A percentile compares a stretch with the other conserved stretches of the same genome.
Conservation (phyloP, 2,797 vertebrate genomes). For the Sebastes nivosus region DNA sequence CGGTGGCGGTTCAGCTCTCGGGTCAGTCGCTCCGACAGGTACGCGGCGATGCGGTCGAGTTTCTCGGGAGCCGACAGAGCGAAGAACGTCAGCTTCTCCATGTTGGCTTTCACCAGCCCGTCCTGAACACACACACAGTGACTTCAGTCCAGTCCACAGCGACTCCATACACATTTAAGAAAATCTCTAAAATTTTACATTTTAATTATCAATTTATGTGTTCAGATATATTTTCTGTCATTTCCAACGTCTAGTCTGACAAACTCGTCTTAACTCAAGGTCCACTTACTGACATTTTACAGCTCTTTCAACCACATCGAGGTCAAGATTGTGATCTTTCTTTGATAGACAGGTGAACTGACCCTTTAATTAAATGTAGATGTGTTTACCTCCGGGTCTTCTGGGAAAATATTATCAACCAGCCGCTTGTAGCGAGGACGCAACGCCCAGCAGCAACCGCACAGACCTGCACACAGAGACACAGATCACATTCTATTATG, state of each 20-base stretch:
- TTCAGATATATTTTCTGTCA: too few species aligned
- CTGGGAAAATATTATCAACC: constrained; percentile 94
- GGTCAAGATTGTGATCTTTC: too few species aligned
- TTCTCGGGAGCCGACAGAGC: constrained; percentile 95
- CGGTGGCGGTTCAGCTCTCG: constrained; percentile 91
- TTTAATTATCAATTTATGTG: too few species aligned
- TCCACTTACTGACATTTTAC: too few species aligned
- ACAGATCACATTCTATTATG: not conserved
- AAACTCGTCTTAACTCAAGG: too few species aligned
- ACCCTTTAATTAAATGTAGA: too few species aligned
- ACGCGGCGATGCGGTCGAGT: constrained; percentile 92
- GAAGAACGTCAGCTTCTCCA: constrained; percentile 96
- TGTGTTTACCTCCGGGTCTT: constrained; percentile 87
- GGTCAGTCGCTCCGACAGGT: constrained; percentile 91
- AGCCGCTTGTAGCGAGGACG: constrained; percentile 92
- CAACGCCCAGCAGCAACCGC: constrained; percentile 90
- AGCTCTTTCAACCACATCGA: too few species aligned
- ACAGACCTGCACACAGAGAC: constrained; percentile 81
- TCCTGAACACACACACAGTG: constrained; percentile 77
- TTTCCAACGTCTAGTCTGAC: too few species aligned
- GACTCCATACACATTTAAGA: too few species aligned
- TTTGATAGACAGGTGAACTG: too few species aligned
- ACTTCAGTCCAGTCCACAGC: too few species aligned
- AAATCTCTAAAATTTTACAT: too few species aligned
- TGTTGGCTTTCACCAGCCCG: constrained; percentile 94